Conservation (phyloP, 2,113 vertebrate genomes). For the Brachyistius frenatus region DNA sequence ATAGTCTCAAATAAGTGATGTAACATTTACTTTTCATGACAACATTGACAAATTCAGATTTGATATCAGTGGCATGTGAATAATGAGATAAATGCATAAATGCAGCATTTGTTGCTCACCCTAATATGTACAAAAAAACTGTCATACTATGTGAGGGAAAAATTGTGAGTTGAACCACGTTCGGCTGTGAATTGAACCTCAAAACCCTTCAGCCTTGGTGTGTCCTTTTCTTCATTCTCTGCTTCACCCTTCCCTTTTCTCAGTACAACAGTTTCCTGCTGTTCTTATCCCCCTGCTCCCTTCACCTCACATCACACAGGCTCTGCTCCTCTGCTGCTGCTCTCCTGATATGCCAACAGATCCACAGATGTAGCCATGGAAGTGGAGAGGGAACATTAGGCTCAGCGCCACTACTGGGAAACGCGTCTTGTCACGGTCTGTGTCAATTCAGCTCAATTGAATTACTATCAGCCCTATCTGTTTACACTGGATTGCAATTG, state of each 20-base stretch:
- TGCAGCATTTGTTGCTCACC: not conserved
- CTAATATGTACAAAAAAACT: not conserved
- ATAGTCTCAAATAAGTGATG: slow-evolving; percentile 7
- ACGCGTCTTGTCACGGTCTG: slow-evolving; percentile 47
- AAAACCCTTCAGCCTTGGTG: not conserved
- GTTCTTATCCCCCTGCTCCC: slow-evolving; percentile 8
- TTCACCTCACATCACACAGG: slow-evolving; percentile 30
- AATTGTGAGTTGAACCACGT: not conserved
- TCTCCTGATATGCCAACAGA: slow-evolving; percentile 22
- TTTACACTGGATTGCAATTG: slow-evolving; percentile 68
- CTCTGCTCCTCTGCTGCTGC: slow-evolving; percentile 16
- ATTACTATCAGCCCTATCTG: slow-evolving; percentile 69
- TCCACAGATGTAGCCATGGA: slow-evolving; percentile 44
- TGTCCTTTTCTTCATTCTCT: slow-evolving; percentile 3
- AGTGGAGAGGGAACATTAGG: slow-evolving; percentile 32
- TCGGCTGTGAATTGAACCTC: not conserved
- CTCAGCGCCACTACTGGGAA: slow-evolving; percentile 38
- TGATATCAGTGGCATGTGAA: not conserved
- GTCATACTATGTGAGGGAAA: not conserved
- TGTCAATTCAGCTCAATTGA: slow-evolving; percentile 67
- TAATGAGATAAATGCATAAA: not conserved
- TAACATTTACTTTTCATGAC: slow-evolving; percentile 9
- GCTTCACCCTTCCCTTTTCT: not conserved
- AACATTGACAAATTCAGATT: slow-evolving; percentile 7
- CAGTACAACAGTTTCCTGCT: slow-evolving; percentile 1